Evolutionary conservation across 2,888 invertebrate genomes (phyloP).

Genomic region (Slavum lentiscoides): DNA sequence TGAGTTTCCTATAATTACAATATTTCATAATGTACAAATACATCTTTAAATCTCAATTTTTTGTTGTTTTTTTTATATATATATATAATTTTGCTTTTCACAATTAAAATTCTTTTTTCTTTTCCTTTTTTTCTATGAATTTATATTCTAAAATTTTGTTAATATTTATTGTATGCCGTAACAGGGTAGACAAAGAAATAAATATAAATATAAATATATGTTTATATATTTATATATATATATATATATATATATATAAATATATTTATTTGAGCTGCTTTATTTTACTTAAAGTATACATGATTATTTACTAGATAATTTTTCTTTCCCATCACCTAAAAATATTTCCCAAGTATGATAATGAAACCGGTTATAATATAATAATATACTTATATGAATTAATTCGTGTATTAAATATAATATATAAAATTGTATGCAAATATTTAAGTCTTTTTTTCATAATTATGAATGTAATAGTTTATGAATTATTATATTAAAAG

Average conservation of each 20-base stretch:
- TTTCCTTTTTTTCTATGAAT: background rate
- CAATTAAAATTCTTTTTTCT: constrained; percentile 33
- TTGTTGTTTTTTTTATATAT: constrained; percentile 1
- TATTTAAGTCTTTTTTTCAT: constrained; percentile 1
- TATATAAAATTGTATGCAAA: constrained; percentile 10
- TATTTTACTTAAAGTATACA: constrained; percentile 15
- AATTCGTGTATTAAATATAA: too few species aligned
- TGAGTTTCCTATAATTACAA: constrained; percentile 47
- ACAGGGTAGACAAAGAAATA: constrained; percentile 45
- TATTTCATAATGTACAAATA: constrained; percentile 47
- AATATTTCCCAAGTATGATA: constrained; percentile 5
- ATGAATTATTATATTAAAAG: constrained; percentile 36
- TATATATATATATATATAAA: constrained; percentile 3
- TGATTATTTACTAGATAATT: constrained; percentile 15
- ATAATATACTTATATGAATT: constrained; percentile 13
- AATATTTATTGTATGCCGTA: constrained; percentile 31
- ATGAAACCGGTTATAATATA: background rate
- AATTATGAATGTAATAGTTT: constrained; percentile 27
- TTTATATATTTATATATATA: background rate
- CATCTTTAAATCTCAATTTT: constrained; percentile 48
- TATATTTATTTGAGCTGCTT: constrained; percentile 18
- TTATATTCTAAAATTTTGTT: constrained; percentile 23
- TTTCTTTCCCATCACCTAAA: background rate
- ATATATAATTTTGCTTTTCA: constrained; percentile 27
- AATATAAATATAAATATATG: background rate